Percentiles rank a stretch among this genome's conserved stretches.
These are phyloP conservation scores for Listrodromus nycthemerus DNA, from an alignment of 2,888 invertebrate genomes.

Conservation along the genomic window DNA sequence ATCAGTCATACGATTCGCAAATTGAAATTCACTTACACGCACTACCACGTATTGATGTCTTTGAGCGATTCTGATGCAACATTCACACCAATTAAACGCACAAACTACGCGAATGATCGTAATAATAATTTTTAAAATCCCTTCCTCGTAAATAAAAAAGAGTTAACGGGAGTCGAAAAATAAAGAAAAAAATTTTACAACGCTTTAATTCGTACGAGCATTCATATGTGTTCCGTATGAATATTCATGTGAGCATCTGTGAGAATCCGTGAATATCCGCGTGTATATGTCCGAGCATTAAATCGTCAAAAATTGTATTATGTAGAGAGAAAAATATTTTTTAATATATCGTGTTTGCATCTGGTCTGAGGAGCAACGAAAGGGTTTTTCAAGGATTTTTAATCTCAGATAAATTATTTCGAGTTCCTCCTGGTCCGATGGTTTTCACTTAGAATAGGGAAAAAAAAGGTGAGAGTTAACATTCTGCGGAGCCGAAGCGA, in stretches of 20 bases:
- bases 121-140: no score
- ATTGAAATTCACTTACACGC: neutral
- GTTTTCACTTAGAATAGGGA: neutral
- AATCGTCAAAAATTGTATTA: no score
- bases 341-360: neutral
- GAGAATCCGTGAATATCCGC: no score
- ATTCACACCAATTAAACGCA: neutral
- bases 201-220: no score
- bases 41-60: neutral
- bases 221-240: no score
- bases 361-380: neutral
- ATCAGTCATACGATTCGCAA: neutral
- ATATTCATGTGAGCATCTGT: no score
- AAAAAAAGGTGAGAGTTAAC: no score
- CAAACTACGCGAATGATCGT: no score
- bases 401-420: neutral
- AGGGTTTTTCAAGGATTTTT: neutral
- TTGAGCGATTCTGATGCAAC: neutral
- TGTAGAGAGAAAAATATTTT: neutral
- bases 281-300: no score
- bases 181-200: no score
- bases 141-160: no score
- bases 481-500: slow-evolving; percentile 35
- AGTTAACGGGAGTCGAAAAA: no score
- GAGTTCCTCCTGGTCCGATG: neutral